Evolutionary conservation across 2,888 invertebrate genomes (phyloP).

Genomic region (Geotrupes spiniger): DNA sequence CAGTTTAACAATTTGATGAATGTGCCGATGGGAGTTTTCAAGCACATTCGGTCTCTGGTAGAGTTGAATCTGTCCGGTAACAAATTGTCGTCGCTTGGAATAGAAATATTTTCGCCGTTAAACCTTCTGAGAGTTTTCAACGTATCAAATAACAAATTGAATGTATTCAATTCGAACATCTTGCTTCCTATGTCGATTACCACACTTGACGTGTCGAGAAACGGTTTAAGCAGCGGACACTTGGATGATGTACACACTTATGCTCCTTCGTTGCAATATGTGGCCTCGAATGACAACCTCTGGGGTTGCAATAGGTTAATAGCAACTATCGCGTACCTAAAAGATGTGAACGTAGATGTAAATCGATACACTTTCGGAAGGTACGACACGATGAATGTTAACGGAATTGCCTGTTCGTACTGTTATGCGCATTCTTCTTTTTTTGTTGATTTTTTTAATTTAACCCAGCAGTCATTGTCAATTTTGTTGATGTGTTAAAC

Average conservation of each 20-base stretch:
- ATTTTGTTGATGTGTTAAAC: no score
- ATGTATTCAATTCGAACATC: constrained; percentile 36
- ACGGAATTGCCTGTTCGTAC: constrained; percentile 44
- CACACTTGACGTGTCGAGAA: constrained; percentile 42
- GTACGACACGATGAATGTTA: constrained; percentile 42
- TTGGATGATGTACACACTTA: constrained; percentile 33
- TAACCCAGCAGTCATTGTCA: no score
- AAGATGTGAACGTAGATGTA: constrained; percentile 33
- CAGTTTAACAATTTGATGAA: constrained; percentile 39
- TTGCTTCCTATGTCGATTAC: constrained; percentile 37
- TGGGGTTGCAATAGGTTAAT: constrained; percentile 39
- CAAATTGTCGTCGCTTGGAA: constrained; percentile 35
- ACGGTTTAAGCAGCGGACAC: constrained; percentile 41
- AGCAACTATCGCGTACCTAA: constrained; percentile 40
- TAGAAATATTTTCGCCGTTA: constrained; percentile 43
- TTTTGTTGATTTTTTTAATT: no score
- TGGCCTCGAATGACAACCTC: constrained; percentile 42
- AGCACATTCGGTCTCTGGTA: constrained; percentile 31
- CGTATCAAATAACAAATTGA: constrained; percentile 34
- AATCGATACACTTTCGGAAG: constrained; percentile 33
- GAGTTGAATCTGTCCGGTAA: constrained; percentile 41
- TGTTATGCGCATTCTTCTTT: no score
- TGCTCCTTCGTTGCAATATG: constrained; percentile 35
- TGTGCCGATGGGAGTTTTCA: constrained; percentile 42
- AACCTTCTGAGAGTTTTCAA: constrained; percentile 34